Evolutionary conservation across 2,888 invertebrate species (phyloP), one percentile per base, ranked within the genome.

Genomic region (Lapara coniferarum): DNA sequence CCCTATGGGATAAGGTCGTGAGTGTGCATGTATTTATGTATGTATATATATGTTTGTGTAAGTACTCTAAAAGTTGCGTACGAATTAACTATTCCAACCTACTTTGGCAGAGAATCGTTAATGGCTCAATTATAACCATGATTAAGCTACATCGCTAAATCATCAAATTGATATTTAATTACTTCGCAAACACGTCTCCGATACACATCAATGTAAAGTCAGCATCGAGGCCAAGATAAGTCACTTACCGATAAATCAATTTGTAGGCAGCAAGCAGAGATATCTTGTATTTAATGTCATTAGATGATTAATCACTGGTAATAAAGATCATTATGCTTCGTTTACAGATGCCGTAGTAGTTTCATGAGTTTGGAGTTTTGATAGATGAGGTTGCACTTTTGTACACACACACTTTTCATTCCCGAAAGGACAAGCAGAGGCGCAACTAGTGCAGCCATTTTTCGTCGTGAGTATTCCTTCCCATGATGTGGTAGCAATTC

Each of bases 261-360:
- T 37, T 16, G n/a, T 30, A 68, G 37, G 56, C 37, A 19, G 52
- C 63, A n/a, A 69, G 19, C 63, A 67, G 52, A 19, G 52, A 67
- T 56, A 30, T 52, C 59, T 67, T 44, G 52, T 37, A 68, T 52
- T 68, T 70, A 74, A 75, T 71, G 69, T 70, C 69, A 71, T 74
- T 73, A 74, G 67, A 73, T 78, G 73, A 77, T 75, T 74, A 73
- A 78, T 77, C 68, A 71, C 71, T 73, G 69, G 73, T 75, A 75
- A 77, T 78, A 75, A 77, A 73, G 69, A 58, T 69, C 72, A 72
- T 71, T 73, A 71, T 74, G 71, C 69, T 73, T 63, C 52, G 67
- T 67, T 70, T 71, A 71, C 70, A 57, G 49, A 68, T 58, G 19
- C 51, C 12, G 16, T 44, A 53, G n/a, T 49, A 68, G 49, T 68